Evolutionary conservation across 64 coral and sea anemone species (phyloP), one percentile per base, ranked within the genome.

Genomic region (Pocillopora verrucosa): DNA sequence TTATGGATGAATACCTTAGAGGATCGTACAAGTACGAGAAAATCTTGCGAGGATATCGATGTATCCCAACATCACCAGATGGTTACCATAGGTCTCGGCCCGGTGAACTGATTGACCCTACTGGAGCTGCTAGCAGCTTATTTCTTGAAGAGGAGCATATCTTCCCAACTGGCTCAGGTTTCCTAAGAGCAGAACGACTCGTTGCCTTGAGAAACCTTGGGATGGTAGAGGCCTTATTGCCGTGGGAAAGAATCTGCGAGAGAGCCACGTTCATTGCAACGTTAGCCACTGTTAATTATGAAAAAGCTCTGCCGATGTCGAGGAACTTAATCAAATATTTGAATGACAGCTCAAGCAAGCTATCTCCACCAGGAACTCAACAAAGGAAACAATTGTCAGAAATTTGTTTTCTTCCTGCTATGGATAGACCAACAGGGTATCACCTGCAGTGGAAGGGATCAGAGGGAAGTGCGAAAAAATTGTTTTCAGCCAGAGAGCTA

Each of bases 241-340:
- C 97, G 1, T 95, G 97, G 97, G 56, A 95, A 65, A 67, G 67
- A 12, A 99, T 99, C 63, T 99, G 91, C 63, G 97, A 95, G 61
- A 82, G 97, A 72, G 89, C 91, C 22, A 84, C 34, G 7, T 93
- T 89, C 13, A 76, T 99, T 61, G 74, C 72, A 58, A 80, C 80
- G 69, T 79, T 93, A 57, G 83, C 81, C 36, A 92, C 59, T 82
- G 26, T 82, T 24, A 58, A 90, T 57, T 87, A 73, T 68, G 77
- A 88, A 41, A 87, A 92, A 70, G 96, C 93, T n/a, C 20, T 89
- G 57, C 87, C 79, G 74, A 79, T 93, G 63, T 83, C 87, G 19
- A 85, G 65, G 68, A 92, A 74, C 19, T 58, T 98, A 61, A 73
- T 98, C 24, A 89, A 59, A 80, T 98, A 98, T 70, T 86, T 98